Conservation (phyloP, 2,888 invertebrate species). For the Tetragonisca angustula region DNA sequence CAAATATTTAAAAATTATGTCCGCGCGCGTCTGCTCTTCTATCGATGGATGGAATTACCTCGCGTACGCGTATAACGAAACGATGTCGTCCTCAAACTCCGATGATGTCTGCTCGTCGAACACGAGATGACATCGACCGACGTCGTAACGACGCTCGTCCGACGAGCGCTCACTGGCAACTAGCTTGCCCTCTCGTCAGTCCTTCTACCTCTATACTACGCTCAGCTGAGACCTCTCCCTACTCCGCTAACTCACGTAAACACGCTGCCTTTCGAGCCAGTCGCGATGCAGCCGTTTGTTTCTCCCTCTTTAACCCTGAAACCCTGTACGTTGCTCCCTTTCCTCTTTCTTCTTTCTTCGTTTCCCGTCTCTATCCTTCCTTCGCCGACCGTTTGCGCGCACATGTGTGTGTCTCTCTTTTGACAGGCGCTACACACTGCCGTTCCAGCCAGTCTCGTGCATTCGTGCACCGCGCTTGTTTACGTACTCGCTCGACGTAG, state of each 20-base stretch:
- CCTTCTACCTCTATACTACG: slow-evolving; percentile 86
- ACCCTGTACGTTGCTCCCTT: slow-evolving; percentile 35
- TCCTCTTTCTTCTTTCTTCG: slow-evolving; percentile 31
- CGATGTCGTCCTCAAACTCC: slow-evolving; percentile 53
- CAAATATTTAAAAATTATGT: background rate
- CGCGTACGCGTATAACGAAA: slow-evolving; percentile 24
- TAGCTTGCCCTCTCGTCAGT: slow-evolving; percentile 77
- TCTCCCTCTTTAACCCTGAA: slow-evolving; percentile 52
- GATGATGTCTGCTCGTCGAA: slow-evolving; percentile 76
- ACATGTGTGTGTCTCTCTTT: background rate
- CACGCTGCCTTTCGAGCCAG: slow-evolving; percentile 67
- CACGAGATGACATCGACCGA: slow-evolving; percentile 77
- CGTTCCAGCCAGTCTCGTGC: too few species aligned
- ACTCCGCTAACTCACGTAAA: slow-evolving; percentile 78
- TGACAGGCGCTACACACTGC: background rate
- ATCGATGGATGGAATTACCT: background rate
- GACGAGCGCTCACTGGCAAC: slow-evolving; percentile 84
- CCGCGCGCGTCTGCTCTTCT: background rate
- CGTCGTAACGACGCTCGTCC: slow-evolving; percentile 80
- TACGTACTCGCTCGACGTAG: slow-evolving; percentile 5
- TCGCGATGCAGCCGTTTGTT: slow-evolving; percentile 46
- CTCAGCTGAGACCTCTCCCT: slow-evolving; percentile 85
- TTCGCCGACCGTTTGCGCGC: background rate
- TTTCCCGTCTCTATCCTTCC: slow-evolving; percentile 17
- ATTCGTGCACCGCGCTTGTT: background rate